Evolutionary conservation across 1,140 invertebrate genomes (phyloP).

Genomic region (Zaprionus inermis): DNA sequence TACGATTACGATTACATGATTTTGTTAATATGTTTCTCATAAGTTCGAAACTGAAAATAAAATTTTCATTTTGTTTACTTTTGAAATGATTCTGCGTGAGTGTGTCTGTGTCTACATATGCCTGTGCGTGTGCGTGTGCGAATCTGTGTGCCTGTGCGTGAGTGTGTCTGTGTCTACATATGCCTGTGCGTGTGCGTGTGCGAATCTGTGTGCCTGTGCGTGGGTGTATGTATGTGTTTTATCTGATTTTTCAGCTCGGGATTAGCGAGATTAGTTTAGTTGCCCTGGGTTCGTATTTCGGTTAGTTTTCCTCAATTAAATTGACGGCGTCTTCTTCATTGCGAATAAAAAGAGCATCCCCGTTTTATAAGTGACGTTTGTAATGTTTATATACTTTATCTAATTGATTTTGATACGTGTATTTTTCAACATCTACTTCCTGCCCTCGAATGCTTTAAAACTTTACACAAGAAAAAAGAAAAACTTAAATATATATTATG

Average conservation of each 20-base stretch:
- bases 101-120: conserved; percentile 1
- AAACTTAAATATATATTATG: conserved; percentile 47
- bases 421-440: conserved; percentile 82
- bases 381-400: conserved; percentile 69
- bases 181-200: background rate
- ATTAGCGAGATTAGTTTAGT: background rate
- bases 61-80: conserved; percentile 51
- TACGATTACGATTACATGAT: conserved; percentile 11
- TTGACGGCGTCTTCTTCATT: conserved; percentile 31
- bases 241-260: conserved; percentile 19
- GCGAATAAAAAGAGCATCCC: conserved; percentile 15
- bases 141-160: too few species aligned
- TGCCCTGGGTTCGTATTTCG: background rate
- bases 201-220: background rate
- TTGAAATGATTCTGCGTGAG: conserved; percentile 9
- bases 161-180: background rate
- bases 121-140: background rate
- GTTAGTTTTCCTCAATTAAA: background rate
- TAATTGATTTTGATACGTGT: conserved; percentile 78
- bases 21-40: conserved; percentile 21
- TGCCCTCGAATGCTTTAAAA: conserved; percentile 81
- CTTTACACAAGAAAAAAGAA: conserved; percentile 68
- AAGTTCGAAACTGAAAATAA: conserved; percentile 42
- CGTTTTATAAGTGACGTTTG: conserved; percentile 48
- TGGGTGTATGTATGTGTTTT: conserved; percentile 1